Evolutionary conservation across 2,888 invertebrate species (phyloP), one percentile per base, ranked within the genome.

Genomic region (Eueremaeus valkanovi): DNA sequence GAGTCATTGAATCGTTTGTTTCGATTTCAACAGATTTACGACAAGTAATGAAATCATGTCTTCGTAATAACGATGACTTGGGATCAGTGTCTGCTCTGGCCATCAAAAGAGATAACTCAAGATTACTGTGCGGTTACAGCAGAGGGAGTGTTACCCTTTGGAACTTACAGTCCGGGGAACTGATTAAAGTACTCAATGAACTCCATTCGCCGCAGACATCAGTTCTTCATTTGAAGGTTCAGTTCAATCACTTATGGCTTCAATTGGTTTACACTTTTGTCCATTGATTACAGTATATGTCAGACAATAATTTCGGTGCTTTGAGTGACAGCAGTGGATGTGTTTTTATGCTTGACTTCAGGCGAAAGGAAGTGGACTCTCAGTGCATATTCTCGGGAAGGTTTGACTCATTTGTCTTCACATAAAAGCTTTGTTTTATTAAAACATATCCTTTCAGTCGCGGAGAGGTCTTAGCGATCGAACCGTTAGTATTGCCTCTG

Each of bases 261-360:
- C 16, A 45, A 45, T 16, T 3, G 11, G 6, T 3, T 45, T 8
- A 45, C 8, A n/a, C 51, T 3, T 5, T 51, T 70, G 33, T 70
- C 18, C 18, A 51, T 5, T 77, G 73, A 75, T 78, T 81, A 21
- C 81, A 88, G 87, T 90, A 89, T 81, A 90, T 91, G 78, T 90
- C 90, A 81, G 88, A 88, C 78, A 87, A 89, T 6, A 88, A 89
- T 33, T 83, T 92, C 76, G 93, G 92, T 0, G 85, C 93, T 40
- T 90, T 90, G 80, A 91, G 93, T 27, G 97, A 98, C 82, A 92
- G 92, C 68, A 93, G 95, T 1, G 98, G 98, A 0, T 97, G 95
- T 0, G 96, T 98, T 1, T 98, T 95, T 88, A 90, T 95, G 79
- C 85, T 97, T 49, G 92, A 90, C 81, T 95, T 96, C 82, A 92